phyloP scores from a whole-genome alignment of 1,140 invertebrate genomes.

The Drosophila miranda region DNA sequence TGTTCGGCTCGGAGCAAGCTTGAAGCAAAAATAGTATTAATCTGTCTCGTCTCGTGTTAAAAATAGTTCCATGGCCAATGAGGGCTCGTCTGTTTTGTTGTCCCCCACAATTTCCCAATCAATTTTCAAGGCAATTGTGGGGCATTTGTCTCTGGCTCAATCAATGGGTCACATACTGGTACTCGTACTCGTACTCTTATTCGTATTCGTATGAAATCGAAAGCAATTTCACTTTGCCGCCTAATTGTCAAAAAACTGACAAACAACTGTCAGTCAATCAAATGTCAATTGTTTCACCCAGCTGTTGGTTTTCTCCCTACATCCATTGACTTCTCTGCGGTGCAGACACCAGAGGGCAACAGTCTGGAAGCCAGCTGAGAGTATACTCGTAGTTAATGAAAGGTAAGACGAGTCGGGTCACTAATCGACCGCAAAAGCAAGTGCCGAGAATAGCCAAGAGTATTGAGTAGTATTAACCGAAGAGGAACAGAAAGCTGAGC shows the following conservation, averaged over 20 bases:
- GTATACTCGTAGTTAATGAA: background rate
- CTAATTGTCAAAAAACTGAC: slow-evolving; percentile 74
- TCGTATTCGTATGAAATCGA: slow-evolving; percentile 50
- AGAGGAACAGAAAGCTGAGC: background rate
- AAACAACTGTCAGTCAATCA: slow-evolving; percentile 74
- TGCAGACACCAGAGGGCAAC: slow-evolving; percentile 4
- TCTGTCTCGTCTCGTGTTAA: slow-evolving; percentile 40
- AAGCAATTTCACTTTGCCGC: slow-evolving; percentile 73
- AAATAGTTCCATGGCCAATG: slow-evolving; percentile 39
- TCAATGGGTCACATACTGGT: slow-evolving; percentile 7
- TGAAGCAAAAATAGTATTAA: slow-evolving; percentile 46
- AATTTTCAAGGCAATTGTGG: slow-evolving; percentile 56
- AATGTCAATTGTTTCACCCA: slow-evolving; percentile 60
- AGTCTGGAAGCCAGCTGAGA: slow-evolving; percentile 3
- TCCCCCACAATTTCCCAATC: slow-evolving; percentile 57
- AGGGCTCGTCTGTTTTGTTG: slow-evolving; percentile 12
- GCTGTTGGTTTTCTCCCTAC: slow-evolving; percentile 35
- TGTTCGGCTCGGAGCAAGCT: background rate
- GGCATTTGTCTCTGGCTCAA: slow-evolving; percentile 35
- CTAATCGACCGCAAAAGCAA: slow-evolving; percentile 60
- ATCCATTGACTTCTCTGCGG: background rate
- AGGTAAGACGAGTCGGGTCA: slow-evolving; percentile 49
- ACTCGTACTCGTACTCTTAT: background rate
- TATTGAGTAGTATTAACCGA: background rate
- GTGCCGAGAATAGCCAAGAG: background rate